Evolutionary conservation across 2,888 invertebrate species (phyloP), one percentile per base, ranked within the genome.

Genomic region (Ischnus inquisitorius): DNA sequence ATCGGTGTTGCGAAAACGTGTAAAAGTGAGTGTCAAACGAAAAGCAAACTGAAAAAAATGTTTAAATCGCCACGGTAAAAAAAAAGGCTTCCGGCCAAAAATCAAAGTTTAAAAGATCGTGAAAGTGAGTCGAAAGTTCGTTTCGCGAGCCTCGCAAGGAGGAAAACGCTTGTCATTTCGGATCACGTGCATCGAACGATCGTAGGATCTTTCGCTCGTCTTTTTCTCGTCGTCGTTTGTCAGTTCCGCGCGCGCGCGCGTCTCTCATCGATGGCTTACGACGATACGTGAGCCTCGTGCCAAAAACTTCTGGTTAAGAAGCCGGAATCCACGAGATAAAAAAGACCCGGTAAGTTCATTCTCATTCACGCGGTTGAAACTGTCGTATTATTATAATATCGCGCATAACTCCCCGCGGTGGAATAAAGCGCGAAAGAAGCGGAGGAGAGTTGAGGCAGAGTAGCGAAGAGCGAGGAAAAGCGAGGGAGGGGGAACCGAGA

Each of bases 241-340:
- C 72, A 16, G 65, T 41, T 46, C 28, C 48, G n/a, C 60, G 60
- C 34, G 34, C 34, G 6, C 34, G 60, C 34, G 34, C 34, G 6
- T 8, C 64, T 71, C 65, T 83, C 51, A 74, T 79, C 80, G 85
- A 85, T 86, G 86, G 85, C 85, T 84, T 82, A 86, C 82, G 79
- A 85, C 78, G 86, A 79, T 75, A 86, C 86, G 85, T 86, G 85
- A 86, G 71, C 16, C 65, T 74, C 69, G 84, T 82, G 79, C 74
- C 79, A 86, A 85, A 76, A 76, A 75, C 65, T 39, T 77, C 51
- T 54, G 67, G 75, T 78, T 79, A 79, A 78, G 68, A 51, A 57
- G 74, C 64, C 48, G 39, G 60, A 68, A 75, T 79, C 51, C 81
- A 71, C 60, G 54, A 64, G 57, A 75, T 41, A 74, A 78, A 79